Evolutionary conservation across 2,888 invertebrate species (phyloP), one percentile per base, ranked within the genome.

Genomic region (Drosophila eohydei): DNA sequence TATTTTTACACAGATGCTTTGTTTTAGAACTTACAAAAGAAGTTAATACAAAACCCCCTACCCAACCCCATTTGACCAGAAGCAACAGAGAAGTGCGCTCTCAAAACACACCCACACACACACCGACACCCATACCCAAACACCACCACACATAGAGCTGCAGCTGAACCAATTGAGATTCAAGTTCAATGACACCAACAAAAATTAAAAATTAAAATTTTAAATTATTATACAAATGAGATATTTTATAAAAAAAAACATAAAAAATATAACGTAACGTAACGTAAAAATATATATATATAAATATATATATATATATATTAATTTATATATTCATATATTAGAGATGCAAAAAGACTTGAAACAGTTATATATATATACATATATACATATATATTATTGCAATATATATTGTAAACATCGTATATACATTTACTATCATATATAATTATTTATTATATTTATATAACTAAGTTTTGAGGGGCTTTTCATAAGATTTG

Each of bases 321-420:
- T 83, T 83, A 88, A 89, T 83, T 83, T 81, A 88, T 88, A 85
- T 86, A 86, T 86, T 88, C 88, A 86, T 86, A 85, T 85, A 85
- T 85, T 85, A 86, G 86, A 86, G 86, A 86, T 88, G 84, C 86
- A 90, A 81, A 86, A 90, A 89, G 86, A 88, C 84, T 86, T 85
- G 84, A 85, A 69, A 68, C 85, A 78, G 85, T 90, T 88, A 90
- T 86, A 83, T 81, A 85, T 78, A 83, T 76, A 21, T 21, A 84
- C 76, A 81, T 76, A 81, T 78, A 82, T 78, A 81, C 74, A 79
- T 46, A 28, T n/a, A 32, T 48, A 48, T 48, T 48, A 48, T 81
- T 83, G 84, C 82, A 87, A 87, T 84, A 84, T 84, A 84, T 84
- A 84, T 86, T 87, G 82, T 84, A 78, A 81, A 81, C 60, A 56